Evolutionary conservation across 2,888 invertebrate species (phyloP).

Genomic region (Apeira syringaria): DNA sequence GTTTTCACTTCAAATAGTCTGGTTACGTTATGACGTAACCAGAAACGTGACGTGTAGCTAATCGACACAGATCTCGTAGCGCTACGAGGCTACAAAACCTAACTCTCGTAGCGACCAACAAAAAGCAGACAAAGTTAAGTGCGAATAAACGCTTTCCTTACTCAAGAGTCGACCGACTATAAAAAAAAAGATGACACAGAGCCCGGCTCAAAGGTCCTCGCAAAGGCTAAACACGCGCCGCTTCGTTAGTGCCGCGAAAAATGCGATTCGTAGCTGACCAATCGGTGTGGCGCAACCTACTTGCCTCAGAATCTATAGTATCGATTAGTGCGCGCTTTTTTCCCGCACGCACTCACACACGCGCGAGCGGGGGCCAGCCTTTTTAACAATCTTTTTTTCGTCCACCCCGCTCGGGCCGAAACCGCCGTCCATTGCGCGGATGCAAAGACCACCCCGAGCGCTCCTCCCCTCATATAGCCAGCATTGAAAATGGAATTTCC

Average conservation of each 20-base stretch:
- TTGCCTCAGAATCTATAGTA: constrained; percentile 83
- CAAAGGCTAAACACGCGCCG: constrained; percentile 73
- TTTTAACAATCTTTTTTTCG: constrained; percentile 84
- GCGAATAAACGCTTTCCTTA: constrained; percentile 62
- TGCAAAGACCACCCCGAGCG: constrained; percentile 77
- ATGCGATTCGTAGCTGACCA: constrained; percentile 55
- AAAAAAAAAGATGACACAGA: constrained; percentile 26
- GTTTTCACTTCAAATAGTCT: no score
- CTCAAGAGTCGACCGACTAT: constrained; percentile 29
- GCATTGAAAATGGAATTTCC: constrained; percentile 84
- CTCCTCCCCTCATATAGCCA: constrained; percentile 72
- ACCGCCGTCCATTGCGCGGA: constrained; percentile 82
- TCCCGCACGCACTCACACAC: constrained; percentile 80
- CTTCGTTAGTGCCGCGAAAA: constrained; percentile 72
- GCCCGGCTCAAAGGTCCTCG: constrained; percentile 63
- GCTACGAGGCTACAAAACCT: constrained; percentile 26
- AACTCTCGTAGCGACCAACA: constrained; percentile 20
- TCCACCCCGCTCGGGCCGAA: constrained; percentile 70
- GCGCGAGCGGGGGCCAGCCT: constrained; percentile 75
- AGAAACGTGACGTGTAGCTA: constrained; percentile 4
- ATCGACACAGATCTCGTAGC: constrained; percentile 13
- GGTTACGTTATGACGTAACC: no score
- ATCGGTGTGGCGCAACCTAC: constrained; percentile 75
- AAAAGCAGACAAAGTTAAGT: constrained; percentile 65
- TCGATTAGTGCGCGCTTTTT: constrained; percentile 81